Percentiles rank a stretch among this genome's conserved stretches.
These are phyloP conservation scores for Troides aeacus DNA, from an alignment of 2,888 invertebrate genomes.

Conservation along the genomic window DNA sequence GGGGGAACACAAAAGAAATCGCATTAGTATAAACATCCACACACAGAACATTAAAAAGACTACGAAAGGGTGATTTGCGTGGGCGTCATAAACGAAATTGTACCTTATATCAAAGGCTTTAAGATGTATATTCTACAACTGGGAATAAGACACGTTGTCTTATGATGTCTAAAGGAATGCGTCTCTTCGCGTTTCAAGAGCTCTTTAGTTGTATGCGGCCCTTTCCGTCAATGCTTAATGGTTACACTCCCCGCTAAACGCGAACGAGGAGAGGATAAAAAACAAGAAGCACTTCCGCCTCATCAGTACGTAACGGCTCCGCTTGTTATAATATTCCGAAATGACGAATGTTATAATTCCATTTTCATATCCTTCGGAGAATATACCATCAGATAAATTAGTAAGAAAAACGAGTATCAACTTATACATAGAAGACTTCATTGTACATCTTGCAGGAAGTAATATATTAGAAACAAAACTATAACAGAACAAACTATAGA, in stretches of 20 bases:
- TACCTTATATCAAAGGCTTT: background rate
- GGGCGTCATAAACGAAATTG: background rate
- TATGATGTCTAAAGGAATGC: constrained; percentile 26
- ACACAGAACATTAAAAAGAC: constrained; percentile 18
- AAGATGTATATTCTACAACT: background rate
- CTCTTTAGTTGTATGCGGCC: constrained; percentile 27
- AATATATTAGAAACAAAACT: too few species aligned
- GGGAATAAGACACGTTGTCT: constrained; percentile 9
- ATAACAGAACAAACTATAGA: too few species aligned
- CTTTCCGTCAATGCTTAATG: constrained; percentile 31
- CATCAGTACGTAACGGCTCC: constrained; percentile 13
- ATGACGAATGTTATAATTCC: background rate
- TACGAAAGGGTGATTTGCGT: constrained; percentile 10
- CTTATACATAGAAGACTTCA: too few species aligned
- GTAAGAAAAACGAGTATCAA: too few species aligned
- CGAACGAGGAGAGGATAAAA: constrained; percentile 14
- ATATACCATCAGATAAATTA: too few species aligned
- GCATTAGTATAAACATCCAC: constrained; percentile 21
- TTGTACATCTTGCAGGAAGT: too few species aligned
- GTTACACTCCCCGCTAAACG: constrained; percentile 27
- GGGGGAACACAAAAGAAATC: constrained; percentile 11
- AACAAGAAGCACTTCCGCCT: constrained; percentile 19
- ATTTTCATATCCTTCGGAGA: background rate
- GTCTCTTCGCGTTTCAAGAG: constrained; percentile 28
- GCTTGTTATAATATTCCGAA: constrained; percentile 8